A percentile compares a stretch with the other conserved stretches of the same genome.
Evolutionary conservation across 2,113 vertebrate species (phyloP).

Genomic region (Oncorhynchus clarkii): DNA sequence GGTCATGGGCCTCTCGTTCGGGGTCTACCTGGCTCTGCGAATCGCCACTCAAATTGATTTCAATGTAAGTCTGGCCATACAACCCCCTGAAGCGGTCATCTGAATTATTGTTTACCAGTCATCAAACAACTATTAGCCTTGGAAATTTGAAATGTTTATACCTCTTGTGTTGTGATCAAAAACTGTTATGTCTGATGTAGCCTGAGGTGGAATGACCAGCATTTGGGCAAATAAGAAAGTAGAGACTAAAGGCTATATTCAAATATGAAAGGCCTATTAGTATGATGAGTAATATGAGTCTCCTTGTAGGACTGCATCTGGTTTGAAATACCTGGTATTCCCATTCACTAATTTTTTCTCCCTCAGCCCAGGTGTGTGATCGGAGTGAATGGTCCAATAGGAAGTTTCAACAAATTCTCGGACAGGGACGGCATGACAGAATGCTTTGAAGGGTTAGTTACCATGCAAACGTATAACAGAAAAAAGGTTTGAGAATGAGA

Average conservation of each 20-base stretch:
- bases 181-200: neutral
- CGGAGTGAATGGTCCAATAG: conserved; percentile 62
- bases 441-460: conserved; percentile 25
- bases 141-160: neutral
- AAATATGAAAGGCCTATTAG: neutral
- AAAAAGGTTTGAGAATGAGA: neutral
- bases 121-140: neutral
- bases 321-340: neutral
- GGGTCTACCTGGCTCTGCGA: conserved; percentile 50
- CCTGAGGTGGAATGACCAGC: conserved; percentile 21
- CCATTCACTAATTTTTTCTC: neutral
- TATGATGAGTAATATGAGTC: neutral
- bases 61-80: conserved; percentile 42
- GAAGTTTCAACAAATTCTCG: neutral
- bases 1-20: conserved; percentile 61
- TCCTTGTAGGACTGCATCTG: neutral
- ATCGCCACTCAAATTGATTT: conserved; percentile 33
- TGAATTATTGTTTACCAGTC: neutral
- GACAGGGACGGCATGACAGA: neutral
- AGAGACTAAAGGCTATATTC: neutral
- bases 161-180: neutral
- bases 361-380: conserved; percentile 58
- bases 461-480: neutral
- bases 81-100: neutral
- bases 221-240: conserved; percentile 54